Percentiles rank a stretch among this genome's conserved stretches.
phyloP scores from a whole-genome alignment of 2,888 invertebrate genomes.

The Yponomeuta evonymella region DNA sequence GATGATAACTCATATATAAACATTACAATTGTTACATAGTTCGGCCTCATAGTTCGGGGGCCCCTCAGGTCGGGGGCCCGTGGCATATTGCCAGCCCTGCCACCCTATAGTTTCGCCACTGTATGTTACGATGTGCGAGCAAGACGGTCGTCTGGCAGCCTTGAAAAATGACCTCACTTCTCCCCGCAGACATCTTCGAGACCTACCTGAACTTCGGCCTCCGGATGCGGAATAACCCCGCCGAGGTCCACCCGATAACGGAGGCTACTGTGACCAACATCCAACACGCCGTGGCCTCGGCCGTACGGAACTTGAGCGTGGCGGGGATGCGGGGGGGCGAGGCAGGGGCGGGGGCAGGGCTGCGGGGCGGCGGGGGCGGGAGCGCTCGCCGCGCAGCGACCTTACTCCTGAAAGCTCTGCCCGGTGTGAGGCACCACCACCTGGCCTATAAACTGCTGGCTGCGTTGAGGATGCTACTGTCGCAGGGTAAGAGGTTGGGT shows the following conservation, averaged over 20 bases:
- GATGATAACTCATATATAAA: too few relatives aligned
- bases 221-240: slow-evolving; percentile 29
- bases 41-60: too few relatives aligned
- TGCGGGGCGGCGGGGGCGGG: slow-evolving; percentile 43
- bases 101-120: too few relatives aligned
- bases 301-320: slow-evolving; percentile 86
- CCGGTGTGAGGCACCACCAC: slow-evolving; percentile 81
- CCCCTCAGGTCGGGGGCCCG: too few relatives aligned
- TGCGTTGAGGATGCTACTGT: slow-evolving; percentile 91
- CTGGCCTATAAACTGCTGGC: slow-evolving; percentile 92
- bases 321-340: slow-evolving; percentile 57
- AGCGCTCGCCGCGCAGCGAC: slow-evolving; percentile 38
- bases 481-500: slow-evolving; percentile 76
- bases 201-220: slow-evolving; percentile 37
- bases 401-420: slow-evolving; percentile 80
- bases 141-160: too few relatives aligned
- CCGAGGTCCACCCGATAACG: slow-evolving; percentile 33
- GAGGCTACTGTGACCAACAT: slow-evolving; percentile 49
- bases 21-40: too few relatives aligned
- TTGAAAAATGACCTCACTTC: slow-evolving; percentile 15
- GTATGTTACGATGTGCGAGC: too few relatives aligned
- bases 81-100: too few relatives aligned
- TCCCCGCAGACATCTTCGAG: slow-evolving; percentile 53
- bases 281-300: slow-evolving; percentile 85
- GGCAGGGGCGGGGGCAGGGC: slow-evolving; percentile 42